Conservation (phyloP, 2,888 invertebrate species). For the Euplagia quadripunctaria region DNA sequence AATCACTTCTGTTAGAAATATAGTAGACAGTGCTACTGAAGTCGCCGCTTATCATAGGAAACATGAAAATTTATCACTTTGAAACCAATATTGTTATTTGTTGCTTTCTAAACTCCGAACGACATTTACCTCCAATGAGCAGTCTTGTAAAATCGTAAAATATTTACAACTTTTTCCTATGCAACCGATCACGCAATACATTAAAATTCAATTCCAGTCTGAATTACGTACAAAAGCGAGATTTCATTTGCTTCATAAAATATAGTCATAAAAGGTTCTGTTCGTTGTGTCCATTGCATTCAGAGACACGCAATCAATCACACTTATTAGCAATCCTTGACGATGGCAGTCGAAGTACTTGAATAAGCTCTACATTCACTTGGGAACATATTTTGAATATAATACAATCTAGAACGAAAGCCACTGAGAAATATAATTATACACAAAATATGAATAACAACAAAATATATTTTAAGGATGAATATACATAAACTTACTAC, state of each 20-base stretch:
- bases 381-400: background rate
- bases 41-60: background rate
- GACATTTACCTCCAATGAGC: background rate
- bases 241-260: constrained; percentile 45
- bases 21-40: background rate
- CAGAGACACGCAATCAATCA: constrained; percentile 54
- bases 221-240: constrained; percentile 39
- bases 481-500: no score
- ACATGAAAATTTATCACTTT: constrained; percentile 9
- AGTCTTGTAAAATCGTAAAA: constrained; percentile 26
- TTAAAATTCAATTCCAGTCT: constrained; percentile 45
- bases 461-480: no score
- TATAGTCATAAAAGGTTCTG: constrained; percentile 37
- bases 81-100: background rate
- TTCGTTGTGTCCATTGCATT: constrained; percentile 37
- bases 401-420: no score
- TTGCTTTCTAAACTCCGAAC: background rate
- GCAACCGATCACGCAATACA: constrained; percentile 34
- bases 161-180: constrained; percentile 37
- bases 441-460: no score
- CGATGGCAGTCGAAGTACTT: constrained; percentile 26
- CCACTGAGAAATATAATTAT: no score
- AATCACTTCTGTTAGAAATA: background rate
- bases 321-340: constrained; percentile 31
- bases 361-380: constrained; percentile 16